A percentile compares a stretch with the other conserved stretches of the same genome.
Evolutionary conservation across 1,140 invertebrate species (phyloP).

Genomic region (Charaxes varanes): DNA sequence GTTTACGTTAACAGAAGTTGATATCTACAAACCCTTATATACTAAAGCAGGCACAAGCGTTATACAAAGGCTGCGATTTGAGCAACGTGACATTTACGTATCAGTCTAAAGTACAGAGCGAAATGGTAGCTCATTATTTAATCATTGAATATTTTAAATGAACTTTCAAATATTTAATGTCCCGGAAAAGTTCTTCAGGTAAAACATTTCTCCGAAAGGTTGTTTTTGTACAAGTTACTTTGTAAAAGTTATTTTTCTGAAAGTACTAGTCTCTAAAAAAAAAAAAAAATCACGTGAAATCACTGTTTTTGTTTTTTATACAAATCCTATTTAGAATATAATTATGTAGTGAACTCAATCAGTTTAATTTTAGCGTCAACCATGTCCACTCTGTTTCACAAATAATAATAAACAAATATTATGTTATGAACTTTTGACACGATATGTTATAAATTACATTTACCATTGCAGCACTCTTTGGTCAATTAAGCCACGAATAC

Average conservation of each 20-base stretch:
- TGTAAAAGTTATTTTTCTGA: too few relatives aligned
- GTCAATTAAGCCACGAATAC: conserved; percentile 16
- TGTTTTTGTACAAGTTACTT: too few relatives aligned
- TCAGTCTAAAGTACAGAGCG: conserved; percentile 20
- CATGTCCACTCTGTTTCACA: background rate
- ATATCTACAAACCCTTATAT: too few relatives aligned
- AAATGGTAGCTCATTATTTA: background rate
- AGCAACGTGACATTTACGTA: conserved; percentile 30
- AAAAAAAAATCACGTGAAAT: too few relatives aligned
- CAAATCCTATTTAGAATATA: too few relatives aligned
- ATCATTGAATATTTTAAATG: background rate
- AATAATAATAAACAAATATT: background rate
- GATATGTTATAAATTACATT: conserved; percentile 7
- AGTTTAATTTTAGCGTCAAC: background rate
- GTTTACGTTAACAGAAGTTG: too few relatives aligned
- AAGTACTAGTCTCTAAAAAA: too few relatives aligned
- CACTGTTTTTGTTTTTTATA: too few relatives aligned
- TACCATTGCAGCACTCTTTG: conserved; percentile 17
- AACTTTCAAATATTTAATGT: background rate
- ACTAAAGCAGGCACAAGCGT: conserved; percentile 54
- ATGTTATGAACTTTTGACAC: conserved; percentile 3
- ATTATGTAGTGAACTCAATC: too few relatives aligned
- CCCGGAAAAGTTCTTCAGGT: background rate
- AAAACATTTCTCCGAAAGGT: too few relatives aligned
- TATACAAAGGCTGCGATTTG: conserved; percentile 50